These are phyloP conservation scores for Syngnathus floridae DNA, from an alignment of 2,113 vertebrate genomes.

Conservation along the genomic window DNA sequence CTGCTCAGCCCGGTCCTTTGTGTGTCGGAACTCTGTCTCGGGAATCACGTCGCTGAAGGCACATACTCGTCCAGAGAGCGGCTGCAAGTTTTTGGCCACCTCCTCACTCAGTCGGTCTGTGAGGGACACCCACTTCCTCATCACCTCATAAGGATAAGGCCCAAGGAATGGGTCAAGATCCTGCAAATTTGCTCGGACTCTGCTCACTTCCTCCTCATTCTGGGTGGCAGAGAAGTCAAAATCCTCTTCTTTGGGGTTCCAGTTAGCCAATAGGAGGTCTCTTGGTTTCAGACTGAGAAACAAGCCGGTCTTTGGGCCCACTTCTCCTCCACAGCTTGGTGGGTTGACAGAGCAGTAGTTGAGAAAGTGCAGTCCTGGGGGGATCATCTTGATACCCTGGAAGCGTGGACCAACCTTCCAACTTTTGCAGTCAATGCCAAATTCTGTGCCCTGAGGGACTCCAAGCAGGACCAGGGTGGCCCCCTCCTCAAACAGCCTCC, in stretches of 20 bases:
- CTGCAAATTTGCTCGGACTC: conserved; percentile 69
- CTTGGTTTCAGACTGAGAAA: conserved; percentile 79
- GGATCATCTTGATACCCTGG: conserved; percentile 93
- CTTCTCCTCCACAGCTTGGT: conserved; percentile 62
- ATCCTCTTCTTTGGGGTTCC: conserved; percentile 77
- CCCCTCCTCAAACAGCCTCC: conserved; percentile 85
- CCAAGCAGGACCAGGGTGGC: conserved; percentile 82
- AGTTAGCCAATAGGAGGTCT: conserved; percentile 76
- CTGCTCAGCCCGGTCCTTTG: conserved; percentile 76
- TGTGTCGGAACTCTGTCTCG: conserved; percentile 70
- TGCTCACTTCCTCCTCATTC: conserved; percentile 71
- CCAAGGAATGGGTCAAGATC: conserved; percentile 84
- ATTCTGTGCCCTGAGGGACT: conserved; percentile 83
- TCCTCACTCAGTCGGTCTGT: conserved; percentile 77
- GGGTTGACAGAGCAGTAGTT: conserved; percentile 77
- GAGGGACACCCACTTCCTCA: conserved; percentile 90
- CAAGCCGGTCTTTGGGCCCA: conserved; percentile 80
- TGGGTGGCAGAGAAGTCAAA: conserved; percentile 71
- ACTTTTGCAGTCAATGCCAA: conserved; percentile 88
- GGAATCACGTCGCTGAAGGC: conserved; percentile 87
- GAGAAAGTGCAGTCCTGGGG: conserved; percentile 89
- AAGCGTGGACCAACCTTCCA: conserved; percentile 90
- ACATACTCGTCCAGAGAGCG: conserved; percentile 77
- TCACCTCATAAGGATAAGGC: conserved; percentile 83
- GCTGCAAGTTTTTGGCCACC: conserved; percentile 73